Evolutionary conservation across 1,140 invertebrate species (phyloP), one percentile per base, ranked within the genome.

Genomic region (Yoshiicerus persimilis): DNA sequence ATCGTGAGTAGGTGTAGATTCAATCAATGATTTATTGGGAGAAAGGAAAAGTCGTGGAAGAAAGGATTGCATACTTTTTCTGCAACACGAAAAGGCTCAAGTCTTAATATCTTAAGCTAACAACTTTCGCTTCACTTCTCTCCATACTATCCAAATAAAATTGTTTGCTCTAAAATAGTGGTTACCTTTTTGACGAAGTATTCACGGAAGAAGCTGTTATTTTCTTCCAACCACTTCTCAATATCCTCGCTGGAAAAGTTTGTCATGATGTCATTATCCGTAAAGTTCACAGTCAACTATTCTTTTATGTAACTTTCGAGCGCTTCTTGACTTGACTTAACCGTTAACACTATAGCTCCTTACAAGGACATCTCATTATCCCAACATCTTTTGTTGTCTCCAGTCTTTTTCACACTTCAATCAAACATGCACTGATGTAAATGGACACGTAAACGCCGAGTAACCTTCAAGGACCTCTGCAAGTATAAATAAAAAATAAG

Each of bases 171-270:
- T 70, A 34, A 34, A 38, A 38, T 13, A 27, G 38, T 30, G 4
- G 25, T 13, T 87, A 90, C 89, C 88, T 90, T 90, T 86, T 85
- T 88, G 64, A 90, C 70, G 87, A 90, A 90, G 83, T 89, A 90
- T 16, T 90, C 88, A 34, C 88, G 87, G 62, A 90, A 90, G 62
- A 90, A 90, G n/a, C 10, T 11, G 10, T 66, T 47, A 77, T 90
- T 90, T 87, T 90, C 83, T 27, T 90, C 88, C 62, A 90, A 56
- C 89, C 89, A 90, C 83, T 89, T 90, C 36, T 90, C 88, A 25
- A 90, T 86, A 41, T 90, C 88, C 10, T 89, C 89, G 64, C 84
- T 87, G n/a, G 84, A 10, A 86, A 88, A 84, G 36, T 62, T 41
- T 39, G 56, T 89, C 88, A 89, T 89, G 77, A 27, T 87, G 41